A percentile compares a stretch with the other conserved stretches of the same genome.
Conservation (phyloP, 1,140 invertebrate genomes). For the Augochlora pura region DNA sequence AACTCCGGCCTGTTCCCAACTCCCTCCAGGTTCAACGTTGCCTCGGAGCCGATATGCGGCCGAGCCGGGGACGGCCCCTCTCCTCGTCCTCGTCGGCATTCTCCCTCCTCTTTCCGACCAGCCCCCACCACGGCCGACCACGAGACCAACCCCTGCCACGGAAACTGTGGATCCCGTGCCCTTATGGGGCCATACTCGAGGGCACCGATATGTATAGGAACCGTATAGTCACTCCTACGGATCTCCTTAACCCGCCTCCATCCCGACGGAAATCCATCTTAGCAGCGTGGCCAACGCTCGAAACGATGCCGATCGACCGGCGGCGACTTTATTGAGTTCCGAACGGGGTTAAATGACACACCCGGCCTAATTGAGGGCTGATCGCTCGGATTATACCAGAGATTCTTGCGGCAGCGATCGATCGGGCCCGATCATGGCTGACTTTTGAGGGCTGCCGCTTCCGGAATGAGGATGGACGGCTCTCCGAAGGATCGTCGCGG, state of each 20-base stretch:
- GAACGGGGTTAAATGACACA: conserved; percentile 23
- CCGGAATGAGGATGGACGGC: too few relatives aligned
- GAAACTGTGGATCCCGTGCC: conserved; percentile 66
- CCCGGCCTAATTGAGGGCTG: conserved; percentile 34
- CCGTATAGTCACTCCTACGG: conserved; percentile 75
- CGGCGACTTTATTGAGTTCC: conserved; percentile 37
- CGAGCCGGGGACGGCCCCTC: conserved; percentile 44
- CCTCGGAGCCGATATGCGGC: conserved; percentile 53
- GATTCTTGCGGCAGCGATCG: background rate
- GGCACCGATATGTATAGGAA: conserved; percentile 43
- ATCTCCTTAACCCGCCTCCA: conserved; percentile 74
- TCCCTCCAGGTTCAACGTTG: conserved; percentile 65
- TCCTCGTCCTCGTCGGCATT: conserved; percentile 34
- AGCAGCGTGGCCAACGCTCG: conserved; percentile 42
- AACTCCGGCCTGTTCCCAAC: conserved; percentile 62
- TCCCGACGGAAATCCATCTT: conserved; percentile 58
- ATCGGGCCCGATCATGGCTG: background rate
- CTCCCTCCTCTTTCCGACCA: conserved; percentile 38
- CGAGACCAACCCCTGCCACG: conserved; percentile 76
- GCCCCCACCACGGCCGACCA: conserved; percentile 63
- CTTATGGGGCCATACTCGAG: conserved; percentile 67
- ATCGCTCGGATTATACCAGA: background rate
- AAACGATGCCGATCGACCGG: conserved; percentile 27
- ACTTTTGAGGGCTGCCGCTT: background rate
- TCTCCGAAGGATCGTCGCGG: too few relatives aligned